These are phyloP conservation scores for Lineus longissimus DNA, from an alignment of 1,140 invertebrate genomes.

Conservation along the genomic window DNA sequence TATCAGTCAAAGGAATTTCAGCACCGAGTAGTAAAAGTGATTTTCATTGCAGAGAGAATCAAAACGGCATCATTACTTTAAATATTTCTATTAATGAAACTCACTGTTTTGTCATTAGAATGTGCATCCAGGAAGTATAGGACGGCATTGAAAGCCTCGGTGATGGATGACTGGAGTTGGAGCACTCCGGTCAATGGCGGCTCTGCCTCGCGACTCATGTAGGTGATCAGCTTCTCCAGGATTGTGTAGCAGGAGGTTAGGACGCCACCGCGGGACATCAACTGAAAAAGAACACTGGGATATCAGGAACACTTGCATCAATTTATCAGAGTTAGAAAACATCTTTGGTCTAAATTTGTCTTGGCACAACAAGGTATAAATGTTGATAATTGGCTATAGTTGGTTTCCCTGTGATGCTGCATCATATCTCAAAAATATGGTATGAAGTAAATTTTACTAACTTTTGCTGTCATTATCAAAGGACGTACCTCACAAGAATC, in stretches of 20 bases:
- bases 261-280: slow-evolving; percentile 62
- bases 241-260: slow-evolving; percentile 79
- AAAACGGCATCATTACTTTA: no score
- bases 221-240: slow-evolving; percentile 75
- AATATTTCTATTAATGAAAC: no score
- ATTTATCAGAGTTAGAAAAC: not conserved
- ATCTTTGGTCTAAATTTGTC: not conserved
- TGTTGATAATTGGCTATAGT: no score
- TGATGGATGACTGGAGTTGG: slow-evolving; percentile 81
- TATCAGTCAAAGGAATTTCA: no score
- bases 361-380: not conserved
- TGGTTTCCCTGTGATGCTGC: no score
- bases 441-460: no score
- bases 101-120: slow-evolving; percentile 18
- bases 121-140: slow-evolving; percentile 70
- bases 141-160: slow-evolving; percentile 81
- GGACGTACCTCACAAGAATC: slow-evolving; percentile 49
- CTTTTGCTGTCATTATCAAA: not conserved
- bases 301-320: not conserved
- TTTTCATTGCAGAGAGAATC: no score
- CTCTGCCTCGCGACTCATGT: slow-evolving; percentile 71
- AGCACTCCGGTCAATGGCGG: slow-evolving; percentile 84
- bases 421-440: no score
- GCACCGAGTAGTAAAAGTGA: no score
- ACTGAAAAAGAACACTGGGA: slow-evolving; percentile 10